Evolutionary conservation across 2,797 vertebrate genomes (phyloP).

Genomic region (Aratinga solstitialis): DNA sequence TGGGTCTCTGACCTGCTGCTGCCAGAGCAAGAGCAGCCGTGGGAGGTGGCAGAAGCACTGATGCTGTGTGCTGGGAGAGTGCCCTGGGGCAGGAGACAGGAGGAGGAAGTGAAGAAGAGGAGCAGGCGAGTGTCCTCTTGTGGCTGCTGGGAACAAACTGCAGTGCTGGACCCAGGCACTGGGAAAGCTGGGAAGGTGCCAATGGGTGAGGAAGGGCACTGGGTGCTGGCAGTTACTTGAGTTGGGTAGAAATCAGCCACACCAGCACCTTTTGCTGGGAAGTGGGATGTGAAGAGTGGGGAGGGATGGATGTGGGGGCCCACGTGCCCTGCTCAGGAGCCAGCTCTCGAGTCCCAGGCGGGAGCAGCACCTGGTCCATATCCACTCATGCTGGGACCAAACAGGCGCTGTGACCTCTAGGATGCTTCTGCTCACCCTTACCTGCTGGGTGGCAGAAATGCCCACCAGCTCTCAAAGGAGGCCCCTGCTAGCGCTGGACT

Average conservation of each 20-base stretch:
- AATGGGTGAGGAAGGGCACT: not conserved
- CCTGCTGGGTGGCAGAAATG: not conserved
- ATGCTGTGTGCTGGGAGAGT: not conserved
- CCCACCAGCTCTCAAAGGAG: not conserved
- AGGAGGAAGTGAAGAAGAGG: not conserved
- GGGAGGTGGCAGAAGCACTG: not conserved
- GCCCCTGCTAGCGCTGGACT: not conserved
- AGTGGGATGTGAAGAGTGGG: not conserved
- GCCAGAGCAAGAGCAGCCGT: not conserved
- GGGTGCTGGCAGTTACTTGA: not conserved
- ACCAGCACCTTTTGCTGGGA: not conserved
- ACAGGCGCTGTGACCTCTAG: not conserved
- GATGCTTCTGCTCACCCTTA: not conserved
- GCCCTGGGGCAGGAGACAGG: not conserved
- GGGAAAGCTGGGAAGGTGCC: not conserved
- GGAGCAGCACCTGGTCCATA: fast-evolving
- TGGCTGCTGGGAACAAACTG: not conserved
- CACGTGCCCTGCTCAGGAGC: fast-evolving
- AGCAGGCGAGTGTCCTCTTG: not conserved
- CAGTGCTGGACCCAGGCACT: not conserved
- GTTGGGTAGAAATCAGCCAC: not conserved
- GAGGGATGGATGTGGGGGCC: not conserved
- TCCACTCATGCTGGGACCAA: not conserved
- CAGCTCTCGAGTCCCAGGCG: fast-evolving
- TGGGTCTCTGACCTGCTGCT: not conserved